Base-by-base conservation (phyloP, 2,113 vertebrate genomes). In the Mionectes macconnelli region DNA sequence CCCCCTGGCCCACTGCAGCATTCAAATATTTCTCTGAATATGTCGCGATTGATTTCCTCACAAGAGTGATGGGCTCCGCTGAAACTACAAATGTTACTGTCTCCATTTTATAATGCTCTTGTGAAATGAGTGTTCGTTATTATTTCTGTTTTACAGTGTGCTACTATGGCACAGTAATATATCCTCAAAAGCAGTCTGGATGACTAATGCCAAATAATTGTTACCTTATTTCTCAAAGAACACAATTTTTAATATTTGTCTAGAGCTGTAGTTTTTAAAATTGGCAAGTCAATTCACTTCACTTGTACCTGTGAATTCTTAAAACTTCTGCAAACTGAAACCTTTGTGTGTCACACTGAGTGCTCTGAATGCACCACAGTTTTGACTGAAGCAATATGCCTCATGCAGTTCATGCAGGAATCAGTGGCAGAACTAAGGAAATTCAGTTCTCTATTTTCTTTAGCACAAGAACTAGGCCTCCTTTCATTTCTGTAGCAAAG, bases 401-500 rank as follows among this genome's bases (percentile, higher is more conserved):
- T 66, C 31, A n/a, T n/a, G n/a, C n/a, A 25, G n/a, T 62, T 69
- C n/a, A 9, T 21, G 37, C 24, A 79, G 59, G 39, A 84, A 84
- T 56, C n/a, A 27, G 33, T 68, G 59, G 9, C 33, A 72, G 57
- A 84, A 74, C 33, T 67, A 50, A 55, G 28, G n/a, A 76, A 80
- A 59, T 52, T 70, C 72, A 21, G 44, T 72, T 92, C 44, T 77
- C 35, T 78, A 9, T 53, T 80, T 90, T 82, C 20, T 87, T 75
- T 52, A 84, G 27, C 20, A 2, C 45, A 50, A 92, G 31, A 53
- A 49, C 55, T 63, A 10, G 40, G 39, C 30, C 31, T 82, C 8
- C 30, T 91, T 91, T 91, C 57, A 87, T 68, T 89, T 73, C 66
- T 87, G 31, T 35, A 72, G 20, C 52, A 92, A 55, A 53, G 27